These are phyloP conservation scores for Caprella mutica DNA, from an alignment of 2,888 invertebrate species.

Conservation along the genomic window DNA sequence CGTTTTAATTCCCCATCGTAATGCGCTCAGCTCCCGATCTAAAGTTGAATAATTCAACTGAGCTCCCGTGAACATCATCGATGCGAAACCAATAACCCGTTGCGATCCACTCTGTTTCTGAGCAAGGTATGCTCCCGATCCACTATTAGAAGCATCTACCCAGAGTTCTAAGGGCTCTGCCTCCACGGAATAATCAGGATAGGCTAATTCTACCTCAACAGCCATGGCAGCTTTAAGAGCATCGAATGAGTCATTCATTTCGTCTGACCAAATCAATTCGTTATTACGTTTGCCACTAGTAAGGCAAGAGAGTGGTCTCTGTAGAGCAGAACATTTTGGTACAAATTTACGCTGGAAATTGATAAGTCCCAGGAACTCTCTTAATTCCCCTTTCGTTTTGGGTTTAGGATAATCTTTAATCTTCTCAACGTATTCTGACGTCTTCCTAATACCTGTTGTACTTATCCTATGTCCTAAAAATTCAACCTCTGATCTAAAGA, in stretches of 20 bases:
- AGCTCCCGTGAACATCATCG: background rate
- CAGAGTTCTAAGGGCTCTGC: background rate
- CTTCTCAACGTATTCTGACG: background rate
- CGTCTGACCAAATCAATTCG: background rate
- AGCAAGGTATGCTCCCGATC: background rate
- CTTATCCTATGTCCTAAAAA: background rate
- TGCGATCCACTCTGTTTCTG: background rate
- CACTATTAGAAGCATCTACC: slow-evolving; percentile 1
- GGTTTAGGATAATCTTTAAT: background rate
- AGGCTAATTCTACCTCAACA: background rate
- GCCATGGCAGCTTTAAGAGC: background rate
- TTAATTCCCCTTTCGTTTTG: background rate
- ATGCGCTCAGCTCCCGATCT: background rate
- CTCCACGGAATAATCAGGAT: background rate
- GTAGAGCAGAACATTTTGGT: background rate
- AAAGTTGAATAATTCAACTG: background rate
- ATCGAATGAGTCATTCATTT: background rate
- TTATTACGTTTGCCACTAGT: background rate
- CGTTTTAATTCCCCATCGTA: background rate
- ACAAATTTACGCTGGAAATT: slow-evolving; percentile 1
- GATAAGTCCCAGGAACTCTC: background rate
- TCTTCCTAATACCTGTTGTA: background rate
- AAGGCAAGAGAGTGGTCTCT: background rate
- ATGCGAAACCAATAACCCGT: background rate
- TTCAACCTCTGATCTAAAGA: background rate